These are phyloP conservation scores for Cynopterus brachyotis DNA, from an alignment of 2,113 vertebrate genomes.

Conservation along the genomic window DNA sequence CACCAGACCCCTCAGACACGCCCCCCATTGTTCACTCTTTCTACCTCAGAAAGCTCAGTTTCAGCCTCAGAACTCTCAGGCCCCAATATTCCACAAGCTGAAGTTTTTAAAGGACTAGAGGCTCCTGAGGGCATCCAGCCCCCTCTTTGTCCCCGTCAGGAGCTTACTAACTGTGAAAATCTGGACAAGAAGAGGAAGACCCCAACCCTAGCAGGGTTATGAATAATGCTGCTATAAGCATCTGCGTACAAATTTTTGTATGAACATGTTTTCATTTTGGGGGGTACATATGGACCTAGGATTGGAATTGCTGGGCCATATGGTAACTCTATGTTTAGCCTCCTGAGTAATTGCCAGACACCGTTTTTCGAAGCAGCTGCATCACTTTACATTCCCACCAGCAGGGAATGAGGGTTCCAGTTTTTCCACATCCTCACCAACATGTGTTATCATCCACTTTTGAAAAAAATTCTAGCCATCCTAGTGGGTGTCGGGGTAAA, in stretches of 20 bases:
- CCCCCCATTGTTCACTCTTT: constrained; percentile 35
- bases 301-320: not conserved
- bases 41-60: not conserved
- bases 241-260: not conserved
- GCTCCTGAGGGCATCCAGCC: not conserved
- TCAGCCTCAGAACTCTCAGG: constrained; percentile 35
- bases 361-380: not conserved
- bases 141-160: not conserved
- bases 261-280: not conserved
- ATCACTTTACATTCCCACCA: not conserved
- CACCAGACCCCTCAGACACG: not conserved
- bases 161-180: not conserved
- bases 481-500: not conserved
- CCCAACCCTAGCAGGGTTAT: not conserved
- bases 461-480: not conserved
- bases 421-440: not conserved
- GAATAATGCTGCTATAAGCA: not conserved
- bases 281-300: not conserved
- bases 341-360: not conserved
- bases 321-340: not conserved
- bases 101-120: not conserved
- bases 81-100: constrained; percentile 10
- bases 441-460: not conserved
- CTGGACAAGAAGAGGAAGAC: not conserved
- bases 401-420: not conserved